Evolutionary conservation across 2,113 vertebrate species (phyloP).

Genomic region (Megaleporinus macrocephalus): DNA sequence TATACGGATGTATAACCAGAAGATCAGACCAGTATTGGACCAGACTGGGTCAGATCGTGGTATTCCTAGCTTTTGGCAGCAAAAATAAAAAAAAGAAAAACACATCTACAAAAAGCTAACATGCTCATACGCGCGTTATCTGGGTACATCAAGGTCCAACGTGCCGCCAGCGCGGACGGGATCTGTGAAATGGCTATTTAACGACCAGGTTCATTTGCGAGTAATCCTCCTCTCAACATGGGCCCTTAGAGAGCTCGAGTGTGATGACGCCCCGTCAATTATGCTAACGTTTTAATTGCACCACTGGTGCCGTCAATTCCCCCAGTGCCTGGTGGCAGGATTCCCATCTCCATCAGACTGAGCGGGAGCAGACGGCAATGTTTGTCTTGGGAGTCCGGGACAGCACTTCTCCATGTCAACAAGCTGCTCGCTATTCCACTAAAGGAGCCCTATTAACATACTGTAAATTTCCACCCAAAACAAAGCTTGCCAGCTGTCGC

Average conservation of each 20-base stretch:
- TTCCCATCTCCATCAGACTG: constrained; percentile 40
- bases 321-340: constrained; percentile 30
- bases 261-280: constrained; percentile 54
- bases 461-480: constrained; percentile 21
- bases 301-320: constrained; percentile 40
- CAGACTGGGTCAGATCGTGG: too few species aligned
- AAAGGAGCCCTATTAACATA: constrained; percentile 26
- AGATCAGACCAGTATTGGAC: too few species aligned
- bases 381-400: constrained; percentile 44
- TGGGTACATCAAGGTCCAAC: neutral
- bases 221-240: constrained; percentile 31
- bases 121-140: neutral
- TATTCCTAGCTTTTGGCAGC: too few species aligned
- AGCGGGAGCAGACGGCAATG: constrained; percentile 45
- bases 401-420: constrained; percentile 52
- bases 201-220: constrained; percentile 11
- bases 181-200: constrained; percentile 44
- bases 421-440: constrained; percentile 33
- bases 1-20: too few species aligned
- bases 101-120: neutral
- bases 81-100: too few species aligned
- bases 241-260: constrained; percentile 41
- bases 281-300: constrained; percentile 56
- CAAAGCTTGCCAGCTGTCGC: constrained; percentile 16
- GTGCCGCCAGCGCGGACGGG: neutral